phyloP scores from a whole-genome alignment of 1,140 invertebrate genomes.

The Pogonognathellus flavescens region DNA sequence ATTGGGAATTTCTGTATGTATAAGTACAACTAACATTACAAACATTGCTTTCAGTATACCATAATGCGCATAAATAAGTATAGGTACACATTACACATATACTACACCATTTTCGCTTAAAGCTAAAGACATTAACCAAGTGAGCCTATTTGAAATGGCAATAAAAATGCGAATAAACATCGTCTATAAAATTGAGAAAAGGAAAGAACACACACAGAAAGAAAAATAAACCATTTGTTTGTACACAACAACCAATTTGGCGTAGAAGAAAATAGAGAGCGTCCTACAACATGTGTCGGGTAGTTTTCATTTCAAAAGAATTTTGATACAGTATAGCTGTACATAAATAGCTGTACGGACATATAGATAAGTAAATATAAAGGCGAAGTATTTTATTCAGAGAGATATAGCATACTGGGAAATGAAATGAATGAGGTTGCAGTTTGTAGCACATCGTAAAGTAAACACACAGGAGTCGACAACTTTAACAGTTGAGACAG shows the following conservation, averaged over 20 bases:
- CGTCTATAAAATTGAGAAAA: conserved; percentile 10
- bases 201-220: too few species aligned
- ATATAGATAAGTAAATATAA: too few species aligned
- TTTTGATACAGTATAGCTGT: neutral
- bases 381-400: too few species aligned
- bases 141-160: conserved; percentile 25
- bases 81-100: too few species aligned
- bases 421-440: neutral
- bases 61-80: too few species aligned
- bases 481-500: conserved; percentile 26
- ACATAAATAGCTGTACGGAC: too few species aligned
- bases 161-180: conserved; percentile 41
- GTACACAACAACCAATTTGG: conserved; percentile 25
- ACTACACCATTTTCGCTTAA: too few species aligned
- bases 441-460: conserved; percentile 18
- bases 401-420: neutral
- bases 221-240: conserved; percentile 31
- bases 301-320: conserved; percentile 20
- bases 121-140: conserved; percentile 6
- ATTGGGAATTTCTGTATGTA: too few species aligned
- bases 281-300: too few species aligned
- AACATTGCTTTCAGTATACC: too few species aligned
- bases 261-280: too few species aligned
- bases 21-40: too few species aligned
- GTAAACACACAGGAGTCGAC: conserved; percentile 11